These are phyloP conservation scores for Ectemnius continuus DNA, from an alignment of 2,888 invertebrate species.

Conservation along the genomic window DNA sequence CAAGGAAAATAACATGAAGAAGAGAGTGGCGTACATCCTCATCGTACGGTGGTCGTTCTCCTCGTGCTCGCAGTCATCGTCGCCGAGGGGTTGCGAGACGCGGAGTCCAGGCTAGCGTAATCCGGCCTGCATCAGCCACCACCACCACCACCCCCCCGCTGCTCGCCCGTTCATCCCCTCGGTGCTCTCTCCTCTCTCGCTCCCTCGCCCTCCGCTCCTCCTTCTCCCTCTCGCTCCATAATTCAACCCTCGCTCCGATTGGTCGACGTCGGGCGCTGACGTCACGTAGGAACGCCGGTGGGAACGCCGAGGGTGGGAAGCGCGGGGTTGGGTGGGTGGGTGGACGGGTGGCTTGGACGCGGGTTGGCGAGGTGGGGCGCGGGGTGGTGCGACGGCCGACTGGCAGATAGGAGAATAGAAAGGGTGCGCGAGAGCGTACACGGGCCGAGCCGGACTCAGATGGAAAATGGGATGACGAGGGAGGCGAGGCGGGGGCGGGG, in stretches of 20 bases:
- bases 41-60: conserved; percentile 23
- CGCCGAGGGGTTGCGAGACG: conserved; percentile 52
- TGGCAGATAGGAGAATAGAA: conserved; percentile 40
- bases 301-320: not conserved
- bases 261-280: conserved; percentile 69
- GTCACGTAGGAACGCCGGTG: conserved; percentile 65
- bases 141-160: conserved; percentile 20
- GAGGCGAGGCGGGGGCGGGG: conserved; percentile 17
- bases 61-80: conserved; percentile 35
- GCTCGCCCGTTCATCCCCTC: conserved; percentile 40
- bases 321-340: not conserved
- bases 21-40: conserved; percentile 19
- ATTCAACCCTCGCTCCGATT: conserved; percentile 70
- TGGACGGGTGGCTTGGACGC: not conserved
- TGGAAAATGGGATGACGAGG: conserved; percentile 16
- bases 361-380: not conserved
- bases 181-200: conserved; percentile 41
- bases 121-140: conserved; percentile 61
- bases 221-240: conserved; percentile 64
- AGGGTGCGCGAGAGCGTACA: too few relatives aligned
- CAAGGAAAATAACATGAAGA: conserved; percentile 33
- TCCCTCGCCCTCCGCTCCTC: conserved; percentile 18
- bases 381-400: conserved; percentile 35
- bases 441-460: not conserved
- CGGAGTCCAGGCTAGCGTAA: conserved; percentile 65